Evolutionary conservation across 2,113 vertebrate species (phyloP).

Genomic region (Egretta garzetta): DNA sequence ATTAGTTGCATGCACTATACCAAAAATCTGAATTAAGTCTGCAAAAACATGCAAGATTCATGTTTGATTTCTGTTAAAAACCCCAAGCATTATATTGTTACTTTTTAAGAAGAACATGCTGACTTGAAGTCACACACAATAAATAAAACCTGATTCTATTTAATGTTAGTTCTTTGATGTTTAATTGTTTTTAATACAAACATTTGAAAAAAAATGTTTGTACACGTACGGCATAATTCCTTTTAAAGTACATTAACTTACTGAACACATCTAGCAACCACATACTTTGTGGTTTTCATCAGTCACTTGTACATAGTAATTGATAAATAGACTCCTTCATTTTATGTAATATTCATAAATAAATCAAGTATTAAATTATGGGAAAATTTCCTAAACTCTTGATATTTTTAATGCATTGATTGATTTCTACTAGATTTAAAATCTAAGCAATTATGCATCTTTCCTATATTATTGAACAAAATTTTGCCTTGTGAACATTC

Average conservation of each 20-base stretch:
- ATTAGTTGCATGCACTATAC: neutral
- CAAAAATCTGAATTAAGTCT: neutral
- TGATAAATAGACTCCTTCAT: neutral
- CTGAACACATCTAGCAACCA: neutral
- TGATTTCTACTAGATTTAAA: neutral
- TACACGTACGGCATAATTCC: accelerated
- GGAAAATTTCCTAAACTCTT: neutral
- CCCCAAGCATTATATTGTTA: accelerated
- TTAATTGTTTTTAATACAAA: neutral
- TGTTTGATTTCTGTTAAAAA: neutral
- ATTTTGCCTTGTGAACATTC: neutral
- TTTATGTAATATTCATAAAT: neutral
- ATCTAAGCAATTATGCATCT: neutral
- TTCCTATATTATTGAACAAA: neutral
- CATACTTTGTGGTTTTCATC: neutral
- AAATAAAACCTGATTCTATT: neutral
- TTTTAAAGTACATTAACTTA: neutral
- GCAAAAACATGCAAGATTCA: neutral
- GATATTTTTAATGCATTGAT: neutral
- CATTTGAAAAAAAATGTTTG: neutral
- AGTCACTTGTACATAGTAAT: neutral
- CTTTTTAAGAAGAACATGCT: neutral
- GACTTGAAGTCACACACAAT: neutral
- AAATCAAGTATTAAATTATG: neutral
- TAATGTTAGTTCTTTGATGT: neutral